Percentiles rank a stretch among this genome's conserved stretches.
Conservation (phyloP, 2,888 invertebrate species). For the Tenthredo scrophulariae region DNA sequence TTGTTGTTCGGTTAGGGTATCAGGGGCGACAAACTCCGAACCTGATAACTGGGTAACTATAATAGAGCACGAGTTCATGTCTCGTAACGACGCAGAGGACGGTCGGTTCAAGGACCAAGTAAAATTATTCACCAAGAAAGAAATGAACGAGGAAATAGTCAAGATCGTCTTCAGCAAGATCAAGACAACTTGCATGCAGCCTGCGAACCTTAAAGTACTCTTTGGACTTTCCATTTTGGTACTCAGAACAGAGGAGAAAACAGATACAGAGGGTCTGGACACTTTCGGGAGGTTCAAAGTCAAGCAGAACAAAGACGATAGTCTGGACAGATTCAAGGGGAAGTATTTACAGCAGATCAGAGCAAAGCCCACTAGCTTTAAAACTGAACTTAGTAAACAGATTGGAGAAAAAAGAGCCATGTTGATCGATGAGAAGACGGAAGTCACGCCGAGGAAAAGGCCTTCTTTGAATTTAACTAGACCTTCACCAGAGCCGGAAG, state of each 20-base stretch:
- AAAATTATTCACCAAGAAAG: conserved; percentile 73
- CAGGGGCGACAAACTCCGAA: conserved; percentile 70
- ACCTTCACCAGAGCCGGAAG: conserved; percentile 57
- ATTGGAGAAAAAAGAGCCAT: conserved; percentile 61
- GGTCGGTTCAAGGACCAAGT: conserved; percentile 74
- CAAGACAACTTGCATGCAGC: conserved; percentile 75
- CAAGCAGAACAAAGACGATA: conserved; percentile 60
- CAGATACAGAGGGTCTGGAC: conserved; percentile 68
- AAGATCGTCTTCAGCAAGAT: conserved; percentile 73
- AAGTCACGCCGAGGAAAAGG: conserved; percentile 58
- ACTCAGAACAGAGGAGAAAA: conserved; percentile 70
- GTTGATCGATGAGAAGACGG: neutral
- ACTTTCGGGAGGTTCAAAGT: conserved; percentile 74
- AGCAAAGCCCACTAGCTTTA: conserved; percentile 64
- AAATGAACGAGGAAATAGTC: conserved; percentile 69
- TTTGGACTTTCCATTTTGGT: conserved; percentile 72
- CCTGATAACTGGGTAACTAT: conserved; percentile 74
- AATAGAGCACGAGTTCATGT: conserved; percentile 72
- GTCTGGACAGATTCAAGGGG: conserved; percentile 67
- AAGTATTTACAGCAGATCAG: conserved; percentile 65
- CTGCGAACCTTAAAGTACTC: conserved; percentile 72
- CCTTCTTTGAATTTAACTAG: conserved; percentile 68
- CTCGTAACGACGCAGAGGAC: conserved; percentile 73
- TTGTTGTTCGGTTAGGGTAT: conserved; percentile 72
- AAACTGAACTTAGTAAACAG: conserved; percentile 65